A percentile compares a stretch with the other conserved stretches of the same genome.
Evolutionary conservation across 37 sponge, comb jelly and placozoan genomes (phyloP).

Genomic region (Corticium candelabrum): DNA sequence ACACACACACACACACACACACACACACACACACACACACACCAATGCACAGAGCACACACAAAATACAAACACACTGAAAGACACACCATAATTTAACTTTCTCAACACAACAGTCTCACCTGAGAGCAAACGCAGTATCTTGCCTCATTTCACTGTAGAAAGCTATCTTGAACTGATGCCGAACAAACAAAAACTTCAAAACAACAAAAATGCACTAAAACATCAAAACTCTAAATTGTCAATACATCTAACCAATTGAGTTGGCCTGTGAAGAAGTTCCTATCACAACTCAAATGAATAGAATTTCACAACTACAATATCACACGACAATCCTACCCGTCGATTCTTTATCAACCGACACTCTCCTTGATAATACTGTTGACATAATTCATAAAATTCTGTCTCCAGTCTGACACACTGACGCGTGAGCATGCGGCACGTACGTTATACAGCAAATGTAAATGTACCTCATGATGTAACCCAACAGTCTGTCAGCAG

Average conservation of each 20-base stretch:
- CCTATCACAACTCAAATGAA: no score
- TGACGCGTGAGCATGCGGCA: no score
- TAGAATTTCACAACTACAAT: no score
- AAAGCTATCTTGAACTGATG: constrained; percentile 84
- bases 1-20: no score
- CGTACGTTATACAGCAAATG: not conserved
- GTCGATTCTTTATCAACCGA: not conserved
- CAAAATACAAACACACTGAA: not conserved
- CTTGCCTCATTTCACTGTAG: constrained; percentile 79
- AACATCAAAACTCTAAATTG: no score
- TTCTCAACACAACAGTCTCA: constrained; percentile 3
- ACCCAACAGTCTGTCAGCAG: constrained; percentile 33
- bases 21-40: no score
- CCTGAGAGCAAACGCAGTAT: constrained; percentile 43
- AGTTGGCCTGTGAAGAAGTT: no score
- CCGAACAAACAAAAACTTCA: constrained; percentile 46
- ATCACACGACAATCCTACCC: no score
- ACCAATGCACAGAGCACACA: no score
- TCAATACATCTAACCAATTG: no score
- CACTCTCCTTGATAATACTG: constrained; percentile 46
- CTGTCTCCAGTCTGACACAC: constrained; percentile 70
- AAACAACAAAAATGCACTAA: not conserved
- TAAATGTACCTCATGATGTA: constrained; percentile 37
- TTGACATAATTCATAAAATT: constrained; percentile 44
- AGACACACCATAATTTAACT: not conserved